Conservation (phyloP, 2,797 vertebrate genomes). For the Gila robusta region DNA sequence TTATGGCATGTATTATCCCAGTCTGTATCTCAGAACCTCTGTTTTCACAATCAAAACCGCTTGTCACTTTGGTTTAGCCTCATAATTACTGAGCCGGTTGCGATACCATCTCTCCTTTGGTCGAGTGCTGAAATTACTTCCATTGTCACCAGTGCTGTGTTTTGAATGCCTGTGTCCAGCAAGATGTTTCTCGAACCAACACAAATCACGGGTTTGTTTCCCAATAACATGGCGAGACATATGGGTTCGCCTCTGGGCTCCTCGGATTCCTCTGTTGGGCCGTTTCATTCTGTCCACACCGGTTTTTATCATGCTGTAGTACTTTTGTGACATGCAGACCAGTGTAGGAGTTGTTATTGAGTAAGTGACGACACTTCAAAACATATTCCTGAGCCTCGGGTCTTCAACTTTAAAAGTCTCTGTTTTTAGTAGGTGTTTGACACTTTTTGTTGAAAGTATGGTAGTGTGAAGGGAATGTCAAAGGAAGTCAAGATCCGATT, state of each 20-base stretch:
- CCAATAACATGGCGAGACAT: background rate
- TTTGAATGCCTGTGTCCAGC: conserved; percentile 3
- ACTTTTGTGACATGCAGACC: conserved; percentile 1
- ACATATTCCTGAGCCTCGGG: background rate
- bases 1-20: background rate
- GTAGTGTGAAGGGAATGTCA: background rate
- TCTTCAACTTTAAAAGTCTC: background rate
- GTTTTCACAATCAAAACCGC: conserved; percentile 2
- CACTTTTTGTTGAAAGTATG: background rate
- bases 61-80: conserved; percentile 36
- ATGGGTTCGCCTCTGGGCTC: background rate
- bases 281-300: background rate
- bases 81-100: conserved; percentile 4
- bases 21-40: conserved; percentile 7
- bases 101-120: background rate
- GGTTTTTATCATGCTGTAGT: background rate
- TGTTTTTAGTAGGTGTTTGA: background rate
- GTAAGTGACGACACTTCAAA: background rate
- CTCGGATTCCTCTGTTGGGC: background rate
- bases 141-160: conserved; percentile 13
- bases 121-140: conserved; percentile 7
- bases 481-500: background rate
- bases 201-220: background rate
- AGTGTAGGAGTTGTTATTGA: background rate
- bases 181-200: background rate